These are phyloP conservation scores for Pherbina coryleti DNA, from an alignment of 2,888 invertebrate genomes.

Conservation along the genomic window DNA sequence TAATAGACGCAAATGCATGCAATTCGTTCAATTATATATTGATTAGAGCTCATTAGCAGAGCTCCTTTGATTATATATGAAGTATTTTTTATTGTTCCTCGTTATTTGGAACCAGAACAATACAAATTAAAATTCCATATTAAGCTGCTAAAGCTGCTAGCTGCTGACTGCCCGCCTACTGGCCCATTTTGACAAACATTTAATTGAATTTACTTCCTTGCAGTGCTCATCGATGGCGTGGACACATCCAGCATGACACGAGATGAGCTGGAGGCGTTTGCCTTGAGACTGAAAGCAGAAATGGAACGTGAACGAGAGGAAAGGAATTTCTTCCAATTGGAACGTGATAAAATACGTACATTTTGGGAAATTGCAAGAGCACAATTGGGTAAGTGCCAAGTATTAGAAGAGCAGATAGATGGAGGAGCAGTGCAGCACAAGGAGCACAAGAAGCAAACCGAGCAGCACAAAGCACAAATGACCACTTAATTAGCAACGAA, in stretches of 20 bases:
- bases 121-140: neutral
- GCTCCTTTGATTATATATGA: neutral
- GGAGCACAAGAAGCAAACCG: neutral
- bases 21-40: constrained; percentile 6
- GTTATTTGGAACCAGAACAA: neutral
- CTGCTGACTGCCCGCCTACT: neutral
- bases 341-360: constrained; percentile 92
- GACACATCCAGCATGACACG: constrained; percentile 93
- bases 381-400: constrained; percentile 80
- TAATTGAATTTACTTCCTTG: constrained; percentile 47
- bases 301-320: constrained; percentile 95
- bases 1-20: neutral
- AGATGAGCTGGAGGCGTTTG: constrained; percentile 92
- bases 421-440: neutral
- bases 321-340: constrained; percentile 94
- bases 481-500: constrained; percentile 26
- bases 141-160: neutral
- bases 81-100: no score
- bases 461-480: constrained; percentile 8
- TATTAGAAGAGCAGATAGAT: neutral
- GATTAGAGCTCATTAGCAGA: constrained; percentile 4
- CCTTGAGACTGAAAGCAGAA: constrained; percentile 87
- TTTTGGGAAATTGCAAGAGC: constrained; percentile 96
- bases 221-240: constrained; percentile 86
- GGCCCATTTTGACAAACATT: neutral